Evolutionary conservation across 2,113 vertebrate genomes (phyloP), one percentile per base, ranked within the genome.

Genomic region (Zingel zingel): DNA sequence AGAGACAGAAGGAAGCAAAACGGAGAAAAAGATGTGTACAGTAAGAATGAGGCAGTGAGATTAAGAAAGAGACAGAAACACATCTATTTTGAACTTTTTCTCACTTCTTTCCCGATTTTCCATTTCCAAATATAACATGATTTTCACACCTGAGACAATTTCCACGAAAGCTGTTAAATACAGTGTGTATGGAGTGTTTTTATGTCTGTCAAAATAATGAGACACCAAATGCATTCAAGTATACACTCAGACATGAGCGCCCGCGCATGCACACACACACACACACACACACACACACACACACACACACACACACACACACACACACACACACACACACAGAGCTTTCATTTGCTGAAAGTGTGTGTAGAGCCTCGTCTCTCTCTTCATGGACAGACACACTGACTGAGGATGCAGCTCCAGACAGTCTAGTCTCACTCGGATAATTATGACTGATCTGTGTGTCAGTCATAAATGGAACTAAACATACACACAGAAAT

Each of bases 111-210:
- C 30, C 53, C 54, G 70, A 53, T 74, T 86, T 84, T 70, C 56
- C 59, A 85, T 50, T 79, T 86, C 68, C 63, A 79, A 86, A 82
- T 63, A 77, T 80, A 84, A 82, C 75, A 72, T 0, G 13, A 75
- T 80, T 84, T 80, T 86, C 81, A 88, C 85, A 82, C 83, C 64
- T 79, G 62, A 79, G 65, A 83, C 53, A 9, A 69, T 64, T 82
- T 80, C 63, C 27, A 62, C 6, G 33, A 80, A 84, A 87, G 81
- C 81, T 85, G 88, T 33, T 51, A 65, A 77, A 80, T n/a, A 47
- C 66, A 80, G 23, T 23, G 50, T 63, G 2, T 16, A 4, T 56
- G 50, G 45, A 12, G 56, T 69, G 75, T 45, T 53, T 50, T 72
- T 74, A 56, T 59, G 11, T 81, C 47, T 43, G 45, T 80, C 47